Conservation (phyloP, 2,113 vertebrate genomes). For the Sula dactylatra region DNA sequence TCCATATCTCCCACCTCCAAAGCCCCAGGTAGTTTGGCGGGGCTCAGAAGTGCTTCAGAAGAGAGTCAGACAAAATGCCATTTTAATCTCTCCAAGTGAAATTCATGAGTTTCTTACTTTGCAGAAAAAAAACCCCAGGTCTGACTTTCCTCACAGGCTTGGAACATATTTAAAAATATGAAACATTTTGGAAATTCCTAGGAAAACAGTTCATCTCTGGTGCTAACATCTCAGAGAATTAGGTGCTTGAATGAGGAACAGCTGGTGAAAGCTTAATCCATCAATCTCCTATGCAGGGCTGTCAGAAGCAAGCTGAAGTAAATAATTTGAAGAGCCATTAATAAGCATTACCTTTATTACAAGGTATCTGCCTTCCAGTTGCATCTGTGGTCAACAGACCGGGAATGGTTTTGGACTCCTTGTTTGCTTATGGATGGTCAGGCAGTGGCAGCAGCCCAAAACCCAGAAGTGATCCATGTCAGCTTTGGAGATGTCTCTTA, state of each 20-base stretch:
- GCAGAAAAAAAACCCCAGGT: background rate
- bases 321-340: background rate
- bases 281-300: background rate
- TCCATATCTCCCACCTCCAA: background rate
- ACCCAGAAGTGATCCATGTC: background rate
- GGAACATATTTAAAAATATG: background rate
- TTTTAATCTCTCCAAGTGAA: background rate
- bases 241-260: background rate
- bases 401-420: background rate
- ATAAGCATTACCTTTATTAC: background rate
- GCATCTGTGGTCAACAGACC: background rate
- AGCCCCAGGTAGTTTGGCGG: background rate
- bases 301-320: background rate
- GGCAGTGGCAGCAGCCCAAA: background rate
- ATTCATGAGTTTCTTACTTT: background rate
- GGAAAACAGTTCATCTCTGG: background rate
- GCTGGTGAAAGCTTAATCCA: constrained; percentile 14
- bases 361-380: background rate
- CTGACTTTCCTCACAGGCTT: background rate
- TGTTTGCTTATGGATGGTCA: background rate
- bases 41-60: background rate
- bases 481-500: background rate
- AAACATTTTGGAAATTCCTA: background rate
- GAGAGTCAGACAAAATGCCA: background rate
- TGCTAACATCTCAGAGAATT: background rate